Base-by-base conservation (phyloP, 2,888 invertebrate genomes). In the Hypsopygia costalis region DNA sequence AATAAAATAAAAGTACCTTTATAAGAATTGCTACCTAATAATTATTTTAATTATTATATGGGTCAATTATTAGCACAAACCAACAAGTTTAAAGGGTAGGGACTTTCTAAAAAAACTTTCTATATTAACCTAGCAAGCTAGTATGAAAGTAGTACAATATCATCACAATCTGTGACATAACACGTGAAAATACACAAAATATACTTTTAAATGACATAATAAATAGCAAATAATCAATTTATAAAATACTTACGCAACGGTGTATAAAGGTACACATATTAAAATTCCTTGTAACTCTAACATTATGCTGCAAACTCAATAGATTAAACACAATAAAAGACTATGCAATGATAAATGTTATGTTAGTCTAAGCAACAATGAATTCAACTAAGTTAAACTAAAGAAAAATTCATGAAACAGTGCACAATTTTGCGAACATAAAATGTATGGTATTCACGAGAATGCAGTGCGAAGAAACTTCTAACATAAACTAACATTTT, bases 181-280 rank as follows among this genome's bases (percentile, higher is more conserved):
- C n/a, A n/a, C n/a, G n/a, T n/a, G n/a, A n/a, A n/a, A n/a, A n/a
- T n/a, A n/a, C n/a, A n/a, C n/a, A n/a, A n/a, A n/a, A n/a, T n/a
- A n/a, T n/a, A n/a, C n/a, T n/a, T n/a, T n/a, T n/a, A n/a, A n/a
- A n/a, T n/a, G n/a, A n/a, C n/a, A n/a, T n/a, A n/a, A n/a, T n/a
- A n/a, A n/a, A n/a, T n/a, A n/a, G n/a, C n/a, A n/a, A n/a, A n/a
- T n/a, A n/a, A n/a, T n/a, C n/a, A n/a, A 30, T 32, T 29, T 37
- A 38, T 7, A 27, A 6, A 21, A 12, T 25, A 79, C 83, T 82
- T 72, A 83, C 83, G 55, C 69, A 49, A 54, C 28, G 0, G 50
- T 50, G 43, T 83, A 81, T 7, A 81, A 43, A 51, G 69, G 71
- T 53, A 77, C 61, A 51, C 69, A 69, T 49, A 80, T 60, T 39